Conservation (phyloP, 2,888 invertebrate species). For the Parascotia fuliginaria region DNA sequence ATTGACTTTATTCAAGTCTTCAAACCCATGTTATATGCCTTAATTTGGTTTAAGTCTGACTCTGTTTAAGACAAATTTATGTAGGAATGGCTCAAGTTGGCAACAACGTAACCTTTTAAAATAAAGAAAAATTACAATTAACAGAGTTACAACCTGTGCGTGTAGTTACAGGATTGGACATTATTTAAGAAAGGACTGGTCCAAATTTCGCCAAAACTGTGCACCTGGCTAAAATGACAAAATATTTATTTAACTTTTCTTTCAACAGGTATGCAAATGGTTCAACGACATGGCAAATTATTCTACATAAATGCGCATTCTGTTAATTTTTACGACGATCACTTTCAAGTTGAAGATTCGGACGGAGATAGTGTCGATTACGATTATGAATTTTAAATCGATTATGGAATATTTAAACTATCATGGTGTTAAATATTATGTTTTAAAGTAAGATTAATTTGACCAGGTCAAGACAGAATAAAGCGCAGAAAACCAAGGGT, state of each 20-base stretch:
- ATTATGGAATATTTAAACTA: slow-evolving; percentile 7
- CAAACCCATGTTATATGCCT: too few species aligned
- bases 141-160: too few species aligned
- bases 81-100: too few species aligned
- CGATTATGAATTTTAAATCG: slow-evolving; percentile 74
- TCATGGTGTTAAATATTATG: slow-evolving; percentile 27
- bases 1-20: too few species aligned
- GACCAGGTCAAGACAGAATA: slow-evolving; percentile 32
- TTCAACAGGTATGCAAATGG: slow-evolving; percentile 66
- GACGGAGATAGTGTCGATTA: slow-evolving; percentile 77
- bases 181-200: too few species aligned
- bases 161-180: too few species aligned
- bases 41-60: too few species aligned
- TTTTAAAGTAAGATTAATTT: slow-evolving; percentile 39
- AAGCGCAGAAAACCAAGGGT: slow-evolving; percentile 33
- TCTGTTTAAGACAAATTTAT: too few species aligned
- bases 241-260: slow-evolving; percentile 11
- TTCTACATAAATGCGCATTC: slow-evolving; percentile 74
- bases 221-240: too few species aligned
- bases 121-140: too few species aligned
- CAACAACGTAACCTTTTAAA: too few species aligned
- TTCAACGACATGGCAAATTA: slow-evolving; percentile 66
- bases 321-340: slow-evolving; percentile 75
- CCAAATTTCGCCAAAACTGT: too few species aligned
- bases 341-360: slow-evolving; percentile 68